Conservation (phyloP, 1,140 invertebrate species). For the Brachionus paranguensis region DNA sequence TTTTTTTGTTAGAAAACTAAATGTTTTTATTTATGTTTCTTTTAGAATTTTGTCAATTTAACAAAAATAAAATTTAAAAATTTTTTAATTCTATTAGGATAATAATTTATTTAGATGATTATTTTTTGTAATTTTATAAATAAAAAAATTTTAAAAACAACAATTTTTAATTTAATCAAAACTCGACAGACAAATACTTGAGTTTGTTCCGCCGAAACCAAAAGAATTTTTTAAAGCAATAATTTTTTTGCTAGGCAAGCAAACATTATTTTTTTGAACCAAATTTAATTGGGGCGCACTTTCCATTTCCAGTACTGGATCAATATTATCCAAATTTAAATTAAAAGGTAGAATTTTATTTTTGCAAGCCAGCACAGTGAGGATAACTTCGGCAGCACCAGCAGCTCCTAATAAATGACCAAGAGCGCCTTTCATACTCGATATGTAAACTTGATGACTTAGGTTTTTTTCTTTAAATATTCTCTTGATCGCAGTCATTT, state of each 20-base stretch:
- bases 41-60: too few relatives aligned
- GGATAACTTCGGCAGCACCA: slow-evolving; percentile 80
- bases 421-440: slow-evolving; percentile 87
- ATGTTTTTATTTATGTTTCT: too few relatives aligned
- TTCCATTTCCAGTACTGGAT: slow-evolving; percentile 55
- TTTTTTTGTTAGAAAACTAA: too few relatives aligned
- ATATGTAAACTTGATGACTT: slow-evolving; percentile 63
- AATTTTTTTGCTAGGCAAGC: slow-evolving; percentile 49
- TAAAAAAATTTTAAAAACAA: background rate
- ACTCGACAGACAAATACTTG: slow-evolving; percentile 68
- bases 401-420: slow-evolving; percentile 91
- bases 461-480: slow-evolving; percentile 56
- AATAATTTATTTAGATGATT: too few relatives aligned
- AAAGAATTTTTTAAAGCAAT: slow-evolving; percentile 94
- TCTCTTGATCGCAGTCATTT: slow-evolving; percentile 72
- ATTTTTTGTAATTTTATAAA: too few relatives aligned
- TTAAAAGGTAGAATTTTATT: slow-evolving; percentile 75
- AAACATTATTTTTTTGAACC: slow-evolving; percentile 14
- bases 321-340: slow-evolving; percentile 72
- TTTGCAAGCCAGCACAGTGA: slow-evolving; percentile 73
- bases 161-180: background rate
- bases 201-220: slow-evolving; percentile 97
- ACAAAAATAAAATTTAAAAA: too few relatives aligned
- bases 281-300: background rate
- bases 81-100: too few relatives aligned